A percentile compares a stretch with the other conserved stretches of the same genome.
Evolutionary conservation across 2,113 vertebrate species (phyloP).

Genomic region (Nothoprocta perdicaria): DNA sequence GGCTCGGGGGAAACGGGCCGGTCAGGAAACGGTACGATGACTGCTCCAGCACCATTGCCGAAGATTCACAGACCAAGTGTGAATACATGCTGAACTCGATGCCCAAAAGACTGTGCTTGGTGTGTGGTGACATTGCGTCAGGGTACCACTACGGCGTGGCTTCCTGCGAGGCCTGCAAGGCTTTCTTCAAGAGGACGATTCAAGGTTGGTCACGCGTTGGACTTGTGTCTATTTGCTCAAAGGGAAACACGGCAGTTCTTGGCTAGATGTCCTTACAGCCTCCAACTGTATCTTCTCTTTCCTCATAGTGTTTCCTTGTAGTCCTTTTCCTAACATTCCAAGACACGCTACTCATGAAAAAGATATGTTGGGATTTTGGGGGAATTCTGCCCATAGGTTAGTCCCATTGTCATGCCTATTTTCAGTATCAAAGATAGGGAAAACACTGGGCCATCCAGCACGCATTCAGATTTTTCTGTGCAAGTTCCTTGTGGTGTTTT

Average conservation of each 20-base stretch:
- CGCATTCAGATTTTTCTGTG: neutral
- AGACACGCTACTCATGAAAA: neutral
- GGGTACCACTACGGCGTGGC: conserved; percentile 99
- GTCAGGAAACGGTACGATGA: conserved; percentile 96
- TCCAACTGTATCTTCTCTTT: neutral
- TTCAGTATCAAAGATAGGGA: neutral
- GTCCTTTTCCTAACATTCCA: neutral
- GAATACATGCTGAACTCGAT: conserved; percentile 99
- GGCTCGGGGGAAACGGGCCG: conserved; percentile 88
- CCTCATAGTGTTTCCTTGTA: neutral
- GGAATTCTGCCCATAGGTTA: neutral
- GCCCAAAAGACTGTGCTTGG: conserved; percentile 99
- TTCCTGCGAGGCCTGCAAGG: conserved; percentile 99
- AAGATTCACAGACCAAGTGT: conserved; percentile 99
- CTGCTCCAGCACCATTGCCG: conserved; percentile 96
- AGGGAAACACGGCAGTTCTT: neutral
- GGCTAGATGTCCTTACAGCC: neutral
- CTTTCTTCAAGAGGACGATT: conserved; percentile 99
- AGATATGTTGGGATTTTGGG: neutral
- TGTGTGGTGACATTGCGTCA: conserved; percentile 98
- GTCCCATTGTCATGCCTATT: neutral
- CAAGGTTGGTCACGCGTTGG: conserved; percentile 90
- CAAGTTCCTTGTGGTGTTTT: neutral
- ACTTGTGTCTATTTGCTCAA: neutral
- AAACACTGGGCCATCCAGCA: neutral